phyloP scores from a whole-genome alignment of 2,113 vertebrate genomes.

The Hypanus sabinus region DNA sequence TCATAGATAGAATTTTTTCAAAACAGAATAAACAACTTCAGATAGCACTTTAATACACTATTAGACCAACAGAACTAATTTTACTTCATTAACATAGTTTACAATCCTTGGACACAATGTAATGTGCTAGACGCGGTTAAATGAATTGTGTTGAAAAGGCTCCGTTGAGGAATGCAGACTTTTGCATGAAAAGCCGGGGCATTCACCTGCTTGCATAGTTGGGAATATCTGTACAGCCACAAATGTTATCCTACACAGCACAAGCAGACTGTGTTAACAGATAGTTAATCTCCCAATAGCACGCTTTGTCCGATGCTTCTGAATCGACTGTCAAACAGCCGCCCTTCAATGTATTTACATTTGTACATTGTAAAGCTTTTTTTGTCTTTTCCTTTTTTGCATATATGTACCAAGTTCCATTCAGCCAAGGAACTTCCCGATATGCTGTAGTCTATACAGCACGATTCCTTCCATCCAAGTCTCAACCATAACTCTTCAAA shows the following conservation, averaged over 20 bases:
- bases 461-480: conserved; percentile 44
- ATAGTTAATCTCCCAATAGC: conserved; percentile 74
- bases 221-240: conserved; percentile 76
- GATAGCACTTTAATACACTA: conserved; percentile 91
- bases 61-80: conserved; percentile 82
- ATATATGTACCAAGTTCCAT: conserved; percentile 80
- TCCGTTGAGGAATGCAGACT: conserved; percentile 70
- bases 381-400: conserved; percentile 87
- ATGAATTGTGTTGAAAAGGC: conserved; percentile 63
- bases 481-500: neutral
- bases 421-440: conserved; percentile 71
- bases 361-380: conserved; percentile 96
- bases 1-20: conserved; percentile 66
- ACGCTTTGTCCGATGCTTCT: conserved; percentile 72
- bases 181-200: conserved; percentile 67
- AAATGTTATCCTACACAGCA: conserved; percentile 55
- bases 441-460: conserved; percentile 77
- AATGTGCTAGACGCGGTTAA: conserved; percentile 54
- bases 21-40: conserved; percentile 80
- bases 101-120: conserved; percentile 73
- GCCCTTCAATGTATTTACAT: conserved; percentile 86
- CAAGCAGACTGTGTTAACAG: conserved; percentile 54
- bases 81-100: conserved; percentile 85
- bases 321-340: conserved; percentile 55
- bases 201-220: conserved; percentile 90